Conservation (phyloP, 2,113 vertebrate species). For the Dendropsophus ebraccatus region DNA sequence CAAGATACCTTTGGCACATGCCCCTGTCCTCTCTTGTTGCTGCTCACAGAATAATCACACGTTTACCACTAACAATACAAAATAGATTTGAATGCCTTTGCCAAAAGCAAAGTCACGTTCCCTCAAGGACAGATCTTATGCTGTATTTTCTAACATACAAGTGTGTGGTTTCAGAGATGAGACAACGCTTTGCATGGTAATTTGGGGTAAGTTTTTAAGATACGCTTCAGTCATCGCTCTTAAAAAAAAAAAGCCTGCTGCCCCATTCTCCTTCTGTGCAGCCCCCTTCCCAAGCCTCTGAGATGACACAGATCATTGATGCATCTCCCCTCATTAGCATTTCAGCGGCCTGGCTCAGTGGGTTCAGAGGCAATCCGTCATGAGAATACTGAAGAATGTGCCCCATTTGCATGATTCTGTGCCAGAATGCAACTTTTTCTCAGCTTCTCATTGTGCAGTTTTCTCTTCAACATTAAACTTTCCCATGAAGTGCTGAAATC, state of each 20-base stretch:
- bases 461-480: conserved; percentile 76
- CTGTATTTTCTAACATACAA: conserved; percentile 16
- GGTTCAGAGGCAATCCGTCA: conserved; percentile 83
- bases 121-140: not conserved
- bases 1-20: conserved; percentile 11
- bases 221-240: conserved; percentile 28
- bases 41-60: not conserved
- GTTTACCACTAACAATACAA: conserved; percentile 3
- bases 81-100: not conserved
- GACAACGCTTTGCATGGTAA: conserved; percentile 22
- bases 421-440: conserved; percentile 82
- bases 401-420: conserved; percentile 83
- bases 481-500: conserved; percentile 82
- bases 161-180: conserved; percentile 9
- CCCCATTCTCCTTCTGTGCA: conserved; percentile 64
- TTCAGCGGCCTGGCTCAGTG: conserved; percentile 81
- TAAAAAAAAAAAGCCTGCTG: conserved; percentile 53
- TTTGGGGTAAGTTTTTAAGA: conserved; percentile 28
- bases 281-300: conserved; percentile 77
- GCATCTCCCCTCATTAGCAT: conserved; percentile 89
- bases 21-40: not conserved
- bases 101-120: conserved; percentile 4
- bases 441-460: conserved; percentile 78
- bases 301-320: conserved; percentile 90
- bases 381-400: conserved; percentile 90